Conservation (phyloP, 2,797 vertebrate species). For the Fringilla coelebs region DNA sequence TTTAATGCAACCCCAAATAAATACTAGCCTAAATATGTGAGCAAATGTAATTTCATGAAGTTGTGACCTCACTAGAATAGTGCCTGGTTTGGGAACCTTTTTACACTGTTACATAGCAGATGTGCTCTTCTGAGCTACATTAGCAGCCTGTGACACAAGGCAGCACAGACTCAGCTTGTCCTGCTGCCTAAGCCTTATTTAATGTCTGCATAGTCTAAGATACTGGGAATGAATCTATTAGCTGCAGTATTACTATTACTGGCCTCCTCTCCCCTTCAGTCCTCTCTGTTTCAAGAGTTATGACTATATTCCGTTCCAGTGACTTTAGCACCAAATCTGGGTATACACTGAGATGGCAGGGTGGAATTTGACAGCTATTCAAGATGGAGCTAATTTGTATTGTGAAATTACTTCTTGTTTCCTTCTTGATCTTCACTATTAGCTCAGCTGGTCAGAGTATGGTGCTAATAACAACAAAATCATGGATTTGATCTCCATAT, state of each 20-base stretch:
- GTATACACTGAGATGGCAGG: background rate
- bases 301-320: background rate
- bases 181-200: background rate
- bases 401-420: conserved; percentile 7
- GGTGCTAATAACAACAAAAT: background rate
- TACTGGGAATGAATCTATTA: background rate
- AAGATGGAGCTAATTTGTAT: background rate
- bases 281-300: background rate
- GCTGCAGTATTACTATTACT: background rate
- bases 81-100: background rate
- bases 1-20: background rate
- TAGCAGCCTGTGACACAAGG: background rate
- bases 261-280: background rate
- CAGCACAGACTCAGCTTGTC: background rate
- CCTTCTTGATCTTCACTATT: background rate
- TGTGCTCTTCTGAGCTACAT: background rate
- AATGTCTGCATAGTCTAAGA: background rate
- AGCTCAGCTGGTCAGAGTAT: background rate
- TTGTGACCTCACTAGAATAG: background rate
- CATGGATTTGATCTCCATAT: background rate
- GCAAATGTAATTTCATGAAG: background rate
- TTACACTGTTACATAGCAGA: background rate
- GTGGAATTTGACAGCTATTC: background rate
- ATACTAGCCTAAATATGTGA: background rate
- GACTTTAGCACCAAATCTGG: background rate